Conservation (phyloP, 2,888 invertebrate species). For the Acronicta aceris region DNA sequence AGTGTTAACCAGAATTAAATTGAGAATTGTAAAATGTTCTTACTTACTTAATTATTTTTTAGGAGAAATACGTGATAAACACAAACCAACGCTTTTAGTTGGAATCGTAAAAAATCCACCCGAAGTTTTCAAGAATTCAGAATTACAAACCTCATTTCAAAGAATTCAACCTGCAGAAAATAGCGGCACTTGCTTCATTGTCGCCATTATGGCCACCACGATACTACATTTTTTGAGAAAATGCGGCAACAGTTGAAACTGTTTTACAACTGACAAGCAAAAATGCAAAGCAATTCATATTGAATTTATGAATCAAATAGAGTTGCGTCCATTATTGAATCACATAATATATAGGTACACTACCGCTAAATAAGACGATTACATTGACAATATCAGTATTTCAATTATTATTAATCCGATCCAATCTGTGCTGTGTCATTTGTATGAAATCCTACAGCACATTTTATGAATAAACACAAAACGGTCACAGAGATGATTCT, state of each 20-base stretch:
- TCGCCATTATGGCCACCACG: neutral
- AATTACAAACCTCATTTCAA: neutral
- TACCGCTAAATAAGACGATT: conserved; percentile 16
- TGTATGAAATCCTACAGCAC: conserved; percentile 4
- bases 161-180: conserved; percentile 13
- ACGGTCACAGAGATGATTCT: conserved; percentile 38
- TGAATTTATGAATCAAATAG: neutral
- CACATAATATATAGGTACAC: neutral
- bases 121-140: neutral
- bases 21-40: too few relatives aligned
- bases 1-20: neutral
- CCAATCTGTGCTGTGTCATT: neutral
- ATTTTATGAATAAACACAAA: conserved; percentile 41
- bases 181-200: neutral
- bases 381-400: conserved; percentile 8
- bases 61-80: conserved; percentile 1
- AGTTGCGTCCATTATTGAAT: neutral
- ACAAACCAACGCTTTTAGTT: conserved; percentile 1
- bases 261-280: too few relatives aligned
- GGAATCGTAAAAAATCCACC: neutral
- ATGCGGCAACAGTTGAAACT: neutral
- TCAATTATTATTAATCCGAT: neutral
- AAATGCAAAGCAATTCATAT: neutral
- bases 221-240: neutral
- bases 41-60: too few relatives aligned